A percentile compares a stretch with the other conserved stretches of the same genome.
Conservation (phyloP, 37 sponge, comb jelly and placozoan genomes). For the Amphimedon queenslandica region DNA sequence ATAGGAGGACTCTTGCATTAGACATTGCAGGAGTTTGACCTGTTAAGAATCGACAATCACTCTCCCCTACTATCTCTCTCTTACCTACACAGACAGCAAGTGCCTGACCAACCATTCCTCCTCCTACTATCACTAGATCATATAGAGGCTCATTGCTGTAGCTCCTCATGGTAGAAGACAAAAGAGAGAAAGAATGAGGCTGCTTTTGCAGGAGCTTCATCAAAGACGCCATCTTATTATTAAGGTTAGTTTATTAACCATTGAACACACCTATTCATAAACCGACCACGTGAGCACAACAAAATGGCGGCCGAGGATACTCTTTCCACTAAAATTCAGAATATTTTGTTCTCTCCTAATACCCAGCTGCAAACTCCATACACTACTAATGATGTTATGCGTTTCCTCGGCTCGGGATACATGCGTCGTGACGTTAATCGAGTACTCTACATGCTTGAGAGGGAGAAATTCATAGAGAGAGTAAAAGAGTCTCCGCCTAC, state of each 20-base stretch:
- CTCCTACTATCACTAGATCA: conserved; percentile 76
- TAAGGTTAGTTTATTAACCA: no score
- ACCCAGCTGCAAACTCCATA: no score
- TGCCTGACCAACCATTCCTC: conserved; percentile 70
- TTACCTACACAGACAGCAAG: conserved; percentile 62
- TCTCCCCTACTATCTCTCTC: background rate
- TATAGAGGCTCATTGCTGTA: conserved; percentile 12
- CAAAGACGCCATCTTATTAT: no score
- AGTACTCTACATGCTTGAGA: conserved; percentile 53
- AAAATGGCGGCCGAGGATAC: no score
- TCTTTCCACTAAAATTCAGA: no score
- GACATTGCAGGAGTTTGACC: conserved; percentile 33
- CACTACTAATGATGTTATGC: background rate
- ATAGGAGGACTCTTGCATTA: conserved; percentile 9
- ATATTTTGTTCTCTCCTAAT: no score
- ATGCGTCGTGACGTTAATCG: conserved; percentile 59
- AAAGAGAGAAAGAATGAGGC: no score
- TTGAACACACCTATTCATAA: no score
- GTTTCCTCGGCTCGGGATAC: background rate
- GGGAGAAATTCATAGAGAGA: conserved; percentile 27
- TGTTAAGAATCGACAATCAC: background rate
- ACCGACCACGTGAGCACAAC: no score
- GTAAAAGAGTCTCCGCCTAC: conserved; percentile 40
- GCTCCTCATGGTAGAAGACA: no score
- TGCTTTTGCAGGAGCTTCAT: no score